A percentile compares a stretch with the other conserved stretches of the same genome.
Conservation (phyloP, 2,797 vertebrate species). For the Enteromius paludinosus region DNA sequence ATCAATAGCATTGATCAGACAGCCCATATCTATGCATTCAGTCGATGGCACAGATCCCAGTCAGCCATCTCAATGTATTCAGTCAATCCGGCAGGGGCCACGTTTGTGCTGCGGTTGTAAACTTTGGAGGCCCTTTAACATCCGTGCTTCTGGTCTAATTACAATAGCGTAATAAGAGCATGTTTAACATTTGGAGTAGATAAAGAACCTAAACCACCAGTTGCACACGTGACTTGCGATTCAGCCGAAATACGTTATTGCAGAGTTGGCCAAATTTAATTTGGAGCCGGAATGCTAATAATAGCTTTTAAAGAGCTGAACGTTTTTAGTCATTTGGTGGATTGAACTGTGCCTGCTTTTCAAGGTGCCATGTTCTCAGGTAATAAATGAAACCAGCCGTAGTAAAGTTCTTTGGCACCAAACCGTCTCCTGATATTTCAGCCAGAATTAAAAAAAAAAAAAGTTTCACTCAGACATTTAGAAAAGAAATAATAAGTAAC, state of each 20-base stretch:
- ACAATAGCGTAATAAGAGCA: conserved; percentile 10
- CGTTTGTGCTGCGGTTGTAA: conserved; percentile 42
- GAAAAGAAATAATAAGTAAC: neutral
- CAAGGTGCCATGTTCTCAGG: neutral
- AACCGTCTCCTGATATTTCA: neutral
- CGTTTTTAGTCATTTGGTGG: neutral
- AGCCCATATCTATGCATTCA: conserved; percentile 50
- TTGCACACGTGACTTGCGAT: neutral
- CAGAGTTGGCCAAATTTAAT: neutral
- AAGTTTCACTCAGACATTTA: neutral
- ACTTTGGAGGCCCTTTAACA: conserved; percentile 32
- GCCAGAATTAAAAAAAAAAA: neutral
- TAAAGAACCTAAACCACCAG: conserved; percentile 30
- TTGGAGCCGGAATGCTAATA: neutral
- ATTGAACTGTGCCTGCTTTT: neutral
- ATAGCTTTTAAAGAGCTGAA: neutral
- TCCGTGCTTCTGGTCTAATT: conserved; percentile 16
- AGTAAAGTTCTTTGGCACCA: neutral
- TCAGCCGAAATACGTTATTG: neutral
- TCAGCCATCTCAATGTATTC: conserved; percentile 39
- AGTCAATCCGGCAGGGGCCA: conserved; percentile 34
- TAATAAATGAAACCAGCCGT: neutral
- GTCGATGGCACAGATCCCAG: conserved; percentile 50
- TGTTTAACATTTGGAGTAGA: conserved; percentile 29
- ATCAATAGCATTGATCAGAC: conserved; percentile 59